Percentiles rank a stretch among this genome's conserved stretches.
These are phyloP conservation scores for Rhagonycha lutea DNA, from an alignment of 2,888 invertebrate species.

Conservation along the genomic window DNA sequence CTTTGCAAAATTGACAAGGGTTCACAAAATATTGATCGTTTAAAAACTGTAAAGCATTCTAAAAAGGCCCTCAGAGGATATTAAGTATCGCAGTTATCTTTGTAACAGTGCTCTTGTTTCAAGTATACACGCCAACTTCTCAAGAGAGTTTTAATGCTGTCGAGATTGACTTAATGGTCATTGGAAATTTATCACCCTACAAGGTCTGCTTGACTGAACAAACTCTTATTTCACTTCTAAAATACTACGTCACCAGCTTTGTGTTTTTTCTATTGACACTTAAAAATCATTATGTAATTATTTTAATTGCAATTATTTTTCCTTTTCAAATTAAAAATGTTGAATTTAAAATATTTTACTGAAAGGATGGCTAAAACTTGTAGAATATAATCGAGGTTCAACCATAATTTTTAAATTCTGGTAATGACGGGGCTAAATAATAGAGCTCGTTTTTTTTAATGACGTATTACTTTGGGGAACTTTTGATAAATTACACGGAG, in stretches of 20 bases:
- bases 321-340: background rate
- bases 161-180: conserved; percentile 39
- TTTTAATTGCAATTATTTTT: conserved; percentile 1
- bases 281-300: conserved; percentile 10
- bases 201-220: conserved; percentile 33
- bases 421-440: conserved; percentile 10
- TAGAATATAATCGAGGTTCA: background rate
- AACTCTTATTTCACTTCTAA: conserved; percentile 28
- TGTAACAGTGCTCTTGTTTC: conserved; percentile 31
- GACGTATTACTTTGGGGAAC: conserved; percentile 10
- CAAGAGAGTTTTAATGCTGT: conserved; percentile 37
- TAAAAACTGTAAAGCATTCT: conserved; percentile 12
- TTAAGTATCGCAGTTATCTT: conserved; percentile 30
- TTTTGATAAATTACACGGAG: background rate
- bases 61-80: conserved; percentile 28
- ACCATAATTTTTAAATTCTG: conserved; percentile 3
- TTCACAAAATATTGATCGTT: conserved; percentile 18
- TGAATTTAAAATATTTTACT: background rate
- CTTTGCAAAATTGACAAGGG: conserved; percentile 16
- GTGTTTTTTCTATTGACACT: conserved; percentile 17
- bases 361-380: background rate
- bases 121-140: conserved; percentile 31
- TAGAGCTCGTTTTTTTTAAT: conserved; percentile 6
- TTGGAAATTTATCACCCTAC: conserved; percentile 36
- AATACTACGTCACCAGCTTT: conserved; percentile 20